Evolutionary conservation across 2,888 invertebrate genomes (phyloP), one percentile per base, ranked within the genome.

Genomic region (Philonicus albiceps): DNA sequence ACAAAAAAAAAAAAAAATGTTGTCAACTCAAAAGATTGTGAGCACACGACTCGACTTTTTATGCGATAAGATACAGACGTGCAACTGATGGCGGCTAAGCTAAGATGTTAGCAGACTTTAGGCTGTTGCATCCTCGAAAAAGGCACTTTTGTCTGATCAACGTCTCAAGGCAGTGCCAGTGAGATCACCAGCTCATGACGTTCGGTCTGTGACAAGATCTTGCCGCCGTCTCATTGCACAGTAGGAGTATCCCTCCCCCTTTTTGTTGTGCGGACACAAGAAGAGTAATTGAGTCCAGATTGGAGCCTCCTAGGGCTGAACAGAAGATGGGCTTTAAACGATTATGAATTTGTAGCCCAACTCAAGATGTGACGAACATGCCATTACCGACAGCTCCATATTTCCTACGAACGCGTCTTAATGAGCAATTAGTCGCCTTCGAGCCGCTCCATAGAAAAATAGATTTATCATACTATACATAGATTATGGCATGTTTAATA

Each of bases 211-310:
- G 78, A 78, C 78, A 49, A 49, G 78, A 78, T 49, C 78, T 78
- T 78, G 16, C 27, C 27, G 16, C 27, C 16, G 30, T 16, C 40
- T 40, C n/a, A 53, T 7, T 43, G 27, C 40, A 22, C 76, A 40
- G 11, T 49, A 27, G 40, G 78, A 78, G 49, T 27, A 30, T 30
- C 78, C 78, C 13, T 30, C 49, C 78, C 78, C 13, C 49, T n/a
- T 49, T 53, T 78, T 49, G 30, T 78, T 40, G 78, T 43, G 76
- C 43, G 43, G 76, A 76, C 49, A 8, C 78, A 78, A 78, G 78
- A 78, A 78, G 49, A 78, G 49, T 78, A 78, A 78, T 78, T 78
- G 43, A 78, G 49, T 78, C 78, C 78, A 78, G 78, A 78, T 78
- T 78, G 78, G 78, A 78, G 78, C 43, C 27, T 27, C 27, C 30